Base-by-base conservation (phyloP, 2,113 vertebrate genomes). In the Todiramphus chloris region DNA sequence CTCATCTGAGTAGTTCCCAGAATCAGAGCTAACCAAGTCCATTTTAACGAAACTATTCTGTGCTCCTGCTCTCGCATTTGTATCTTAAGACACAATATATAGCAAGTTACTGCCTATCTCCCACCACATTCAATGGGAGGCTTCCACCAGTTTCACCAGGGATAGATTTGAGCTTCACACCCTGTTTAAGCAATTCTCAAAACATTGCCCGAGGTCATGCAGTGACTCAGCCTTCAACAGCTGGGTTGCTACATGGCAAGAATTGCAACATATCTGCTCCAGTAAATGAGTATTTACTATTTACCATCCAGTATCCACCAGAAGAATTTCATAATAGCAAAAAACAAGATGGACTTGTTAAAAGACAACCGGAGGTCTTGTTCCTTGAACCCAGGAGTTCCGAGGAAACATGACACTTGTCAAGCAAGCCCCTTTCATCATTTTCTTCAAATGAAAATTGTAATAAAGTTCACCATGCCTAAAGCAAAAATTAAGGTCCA, bases 401-500 rank as follows among this genome's bases (percentile, higher is more conserved):
- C 39, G 53, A 69, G 48, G 58, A 89, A 90, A 78, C 13, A 21
- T 3, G 44, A 75, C 56, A 84, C 6, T 66, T 50, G 35, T 69
- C 67, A 59, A 79, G 39, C 58, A 89, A 94, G 53, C 23, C 62
- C 11, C 70, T 84, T 79, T 88, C 77, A 92, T 93, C 44, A 68
- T 87, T 92, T 91, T 64, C 86, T 87, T 89, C 89, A 92, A 79
- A 87, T 63, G n/a, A 59, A 87, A 92, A 94, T 50, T 6, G 50
- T 84, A 69, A 96, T 82, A 46, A 87, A 95, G 63, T 81, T 91
- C 84, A 81, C 78, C 3, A 0, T 53, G 78, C 51, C 64, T 60
- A 60, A 91, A 94, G 88, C 28, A 94, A 85, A 95, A 95, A 63
- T 53, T 64, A 16, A 89, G 82, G 58, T 80, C 89, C 5, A 2